These are phyloP conservation scores for Furcifer pardalis DNA, from an alignment of 2,797 vertebrate species.

Conservation along the genomic window DNA sequence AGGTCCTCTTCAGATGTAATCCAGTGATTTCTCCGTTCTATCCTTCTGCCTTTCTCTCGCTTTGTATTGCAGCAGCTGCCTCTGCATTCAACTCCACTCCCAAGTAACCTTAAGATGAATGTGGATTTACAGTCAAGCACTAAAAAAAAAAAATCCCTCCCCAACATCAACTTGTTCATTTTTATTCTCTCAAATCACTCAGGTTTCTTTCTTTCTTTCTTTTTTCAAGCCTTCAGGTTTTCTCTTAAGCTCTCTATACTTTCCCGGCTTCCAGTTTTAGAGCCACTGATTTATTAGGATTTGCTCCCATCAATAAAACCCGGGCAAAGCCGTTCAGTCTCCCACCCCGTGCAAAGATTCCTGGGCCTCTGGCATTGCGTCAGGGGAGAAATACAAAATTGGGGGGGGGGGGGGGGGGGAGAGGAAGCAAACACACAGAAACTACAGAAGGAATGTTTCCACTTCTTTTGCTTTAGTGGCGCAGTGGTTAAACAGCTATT, in stretches of 20 bases:
- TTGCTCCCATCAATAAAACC: conserved; percentile 55
- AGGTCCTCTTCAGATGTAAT: too few relatives aligned
- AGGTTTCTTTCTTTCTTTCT: conserved; percentile 39
- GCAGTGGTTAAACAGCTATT: too few relatives aligned
- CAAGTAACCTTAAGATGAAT: background rate
- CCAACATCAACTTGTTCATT: conserved; percentile 18
- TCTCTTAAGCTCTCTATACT: conserved; percentile 41
- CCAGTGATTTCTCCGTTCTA: background rate
- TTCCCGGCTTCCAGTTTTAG: conserved; percentile 40
- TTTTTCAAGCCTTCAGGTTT: conserved; percentile 43
- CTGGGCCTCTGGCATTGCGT: conserved; percentile 1
- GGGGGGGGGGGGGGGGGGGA: too few relatives aligned
- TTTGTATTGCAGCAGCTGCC: too few relatives aligned
- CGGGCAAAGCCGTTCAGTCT: conserved; percentile 18
- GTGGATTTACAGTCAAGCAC: conserved; percentile 19
- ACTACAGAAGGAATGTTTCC: background rate
- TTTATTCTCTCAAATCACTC: conserved; percentile 46
- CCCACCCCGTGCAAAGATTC: conserved; percentile 56
- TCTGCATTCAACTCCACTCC: background rate
- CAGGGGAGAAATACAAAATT: too few relatives aligned
- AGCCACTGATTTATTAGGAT: conserved; percentile 35
- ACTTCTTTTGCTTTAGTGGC: too few relatives aligned
- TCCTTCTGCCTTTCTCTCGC: background rate
- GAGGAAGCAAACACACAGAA: background rate
- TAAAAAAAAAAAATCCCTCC: background rate